A percentile compares a stretch with the other conserved stretches of the same genome.
These are phyloP conservation scores for Eilema griseolum DNA, from an alignment of 2,888 invertebrate genomes.

Conservation along the genomic window DNA sequence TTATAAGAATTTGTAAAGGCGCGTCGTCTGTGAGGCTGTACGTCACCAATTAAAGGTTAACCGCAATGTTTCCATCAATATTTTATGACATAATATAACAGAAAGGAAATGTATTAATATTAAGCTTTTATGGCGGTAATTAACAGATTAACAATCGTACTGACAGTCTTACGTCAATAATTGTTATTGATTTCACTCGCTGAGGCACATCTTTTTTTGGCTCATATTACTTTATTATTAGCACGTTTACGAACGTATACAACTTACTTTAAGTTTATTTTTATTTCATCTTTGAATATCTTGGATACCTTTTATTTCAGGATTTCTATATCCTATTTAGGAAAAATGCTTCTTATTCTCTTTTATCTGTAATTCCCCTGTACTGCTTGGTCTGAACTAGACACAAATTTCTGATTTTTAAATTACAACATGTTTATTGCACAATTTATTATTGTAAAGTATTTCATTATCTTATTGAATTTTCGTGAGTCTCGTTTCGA, in stretches of 20 bases:
- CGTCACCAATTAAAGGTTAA: slow-evolving; percentile 13
- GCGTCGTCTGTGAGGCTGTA: not conserved
- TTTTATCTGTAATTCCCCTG: no score
- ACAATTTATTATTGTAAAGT: not conserved
- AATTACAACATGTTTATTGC: no score
- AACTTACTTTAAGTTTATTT: no score
- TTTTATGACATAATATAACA: slow-evolving; percentile 37
- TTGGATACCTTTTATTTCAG: no score
- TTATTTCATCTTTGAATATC: no score
- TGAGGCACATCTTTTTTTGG: not conserved
- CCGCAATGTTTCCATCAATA: slow-evolving; percentile 23
- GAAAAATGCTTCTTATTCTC: no score
- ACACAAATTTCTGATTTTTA: no score
- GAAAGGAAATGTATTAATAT: slow-evolving; percentile 23
- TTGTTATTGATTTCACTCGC: not conserved
- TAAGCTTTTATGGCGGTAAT: slow-evolving; percentile 33
- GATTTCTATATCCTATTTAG: no score
- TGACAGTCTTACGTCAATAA: slow-evolving; percentile 9
- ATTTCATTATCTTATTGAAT: no score
- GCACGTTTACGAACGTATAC: not conserved
- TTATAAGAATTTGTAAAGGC: not conserved
- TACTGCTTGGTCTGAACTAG: no score
- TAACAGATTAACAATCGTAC: slow-evolving; percentile 22
- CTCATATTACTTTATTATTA: no score
- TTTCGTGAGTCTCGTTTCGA: no score